Conservation (phyloP, 2,888 invertebrate species). For the Drosophila birchii region DNA sequence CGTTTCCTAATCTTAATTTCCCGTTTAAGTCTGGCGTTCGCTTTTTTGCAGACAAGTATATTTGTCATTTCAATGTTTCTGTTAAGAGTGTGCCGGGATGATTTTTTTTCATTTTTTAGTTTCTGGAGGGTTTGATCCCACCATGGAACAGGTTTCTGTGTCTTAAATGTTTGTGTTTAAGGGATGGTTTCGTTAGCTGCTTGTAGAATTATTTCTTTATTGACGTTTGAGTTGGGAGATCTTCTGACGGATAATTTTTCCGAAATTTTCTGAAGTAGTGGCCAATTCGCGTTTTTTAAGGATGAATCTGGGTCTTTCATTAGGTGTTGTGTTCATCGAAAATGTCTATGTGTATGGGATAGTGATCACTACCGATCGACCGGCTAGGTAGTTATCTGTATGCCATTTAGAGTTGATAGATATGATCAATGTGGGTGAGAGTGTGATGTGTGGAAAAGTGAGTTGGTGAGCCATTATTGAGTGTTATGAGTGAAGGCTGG, state of each 20-base stretch:
- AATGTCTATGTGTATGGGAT: not conserved
- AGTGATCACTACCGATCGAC: slow-evolving; percentile 5
- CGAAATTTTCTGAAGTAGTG: slow-evolving; percentile 1
- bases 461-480: slow-evolving; percentile 22
- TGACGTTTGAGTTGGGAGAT: slow-evolving; percentile 11
- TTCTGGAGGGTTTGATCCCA: slow-evolving; percentile 13
- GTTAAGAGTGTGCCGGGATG: slow-evolving; percentile 3
- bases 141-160: slow-evolving; percentile 3
- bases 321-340: not conserved
- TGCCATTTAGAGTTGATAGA: not conserved
- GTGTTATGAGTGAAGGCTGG: slow-evolving; percentile 4
- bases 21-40: slow-evolving; percentile 15
- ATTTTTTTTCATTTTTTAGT: slow-evolving; percentile 13
- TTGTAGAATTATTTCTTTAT: slow-evolving; percentile 17
- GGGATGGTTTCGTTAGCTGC: slow-evolving; percentile 19
- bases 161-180: not conserved
- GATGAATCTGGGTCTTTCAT: slow-evolving; percentile 3
- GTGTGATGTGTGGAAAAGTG: not conserved
- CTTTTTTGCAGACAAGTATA: slow-evolving; percentile 4
- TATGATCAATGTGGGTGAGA: not conserved
- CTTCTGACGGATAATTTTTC: slow-evolving; percentile 1
- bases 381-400: not conserved
- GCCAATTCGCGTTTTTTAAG: slow-evolving; percentile 8
- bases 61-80: too few species aligned
- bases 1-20: slow-evolving; percentile 6